These are phyloP conservation scores for Agonopterix alstromeriana DNA, from an alignment of 2,888 invertebrate species.

Conservation along the genomic window DNA sequence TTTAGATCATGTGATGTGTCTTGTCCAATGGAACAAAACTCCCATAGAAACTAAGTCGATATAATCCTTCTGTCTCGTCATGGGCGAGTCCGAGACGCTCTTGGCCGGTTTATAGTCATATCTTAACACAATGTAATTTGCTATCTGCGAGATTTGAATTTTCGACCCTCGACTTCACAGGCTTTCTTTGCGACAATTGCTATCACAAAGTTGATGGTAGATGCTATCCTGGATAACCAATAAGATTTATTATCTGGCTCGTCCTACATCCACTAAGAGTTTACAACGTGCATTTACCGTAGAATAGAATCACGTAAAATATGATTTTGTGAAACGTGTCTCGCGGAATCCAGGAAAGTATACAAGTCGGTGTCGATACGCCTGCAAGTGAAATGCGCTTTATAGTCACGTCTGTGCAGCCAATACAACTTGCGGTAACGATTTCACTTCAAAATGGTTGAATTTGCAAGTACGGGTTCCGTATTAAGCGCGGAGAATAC, in stretches of 20 bases:
- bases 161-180: too few relatives aligned
- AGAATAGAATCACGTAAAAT: slow-evolving; percentile 68
- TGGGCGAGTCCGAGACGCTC: too few relatives aligned
- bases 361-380: slow-evolving; percentile 11
- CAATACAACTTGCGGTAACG: slow-evolving; percentile 23
- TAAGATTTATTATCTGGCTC: background rate
- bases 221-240: background rate
- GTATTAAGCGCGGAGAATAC: background rate
- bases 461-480: background rate
- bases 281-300: slow-evolving; percentile 18
- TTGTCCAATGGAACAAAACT: too few relatives aligned
- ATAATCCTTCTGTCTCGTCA: too few relatives aligned
- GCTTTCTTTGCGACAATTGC: too few relatives aligned
- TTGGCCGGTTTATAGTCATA: too few relatives aligned
- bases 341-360: slow-evolving; percentile 11
- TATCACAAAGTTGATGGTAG: background rate
- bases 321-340: slow-evolving; percentile 66
- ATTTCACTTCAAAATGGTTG: slow-evolving; percentile 2
- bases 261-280: slow-evolving; percentile 1
- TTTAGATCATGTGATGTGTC: too few relatives aligned
- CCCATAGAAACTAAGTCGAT: too few relatives aligned
- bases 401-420: slow-evolving; percentile 27
- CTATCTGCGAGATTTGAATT: too few relatives aligned
- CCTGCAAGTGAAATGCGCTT: slow-evolving; percentile 38
- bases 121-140: too few relatives aligned